These are phyloP conservation scores for Gymnocephalus cernua DNA, from an alignment of 2,113 vertebrate species.

Conservation along the genomic window DNA sequence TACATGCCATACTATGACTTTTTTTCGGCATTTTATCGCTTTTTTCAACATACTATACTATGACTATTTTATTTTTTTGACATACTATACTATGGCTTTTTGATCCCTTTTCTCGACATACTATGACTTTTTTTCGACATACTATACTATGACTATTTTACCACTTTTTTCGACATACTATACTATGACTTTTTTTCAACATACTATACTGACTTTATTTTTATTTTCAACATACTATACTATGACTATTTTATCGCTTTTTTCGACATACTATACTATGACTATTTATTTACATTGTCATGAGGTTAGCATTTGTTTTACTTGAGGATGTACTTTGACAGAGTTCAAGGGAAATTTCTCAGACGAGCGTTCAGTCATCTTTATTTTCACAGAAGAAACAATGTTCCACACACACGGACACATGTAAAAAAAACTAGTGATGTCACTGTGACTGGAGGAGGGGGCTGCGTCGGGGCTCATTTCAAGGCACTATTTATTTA, in stretches of 20 bases:
- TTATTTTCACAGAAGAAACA: constrained; percentile 72
- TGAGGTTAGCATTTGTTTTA: too few species aligned
- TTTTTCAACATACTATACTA: too few species aligned
- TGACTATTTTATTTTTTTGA: neutral
- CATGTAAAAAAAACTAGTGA: constrained; percentile 63
- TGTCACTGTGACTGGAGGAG: constrained; percentile 18
- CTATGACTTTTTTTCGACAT: neutral
- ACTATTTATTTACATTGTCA: too few species aligned
- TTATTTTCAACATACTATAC: too few species aligned
- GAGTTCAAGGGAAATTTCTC: neutral
- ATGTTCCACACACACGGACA: constrained; percentile 66
- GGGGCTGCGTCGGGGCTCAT: constrained; percentile 43
- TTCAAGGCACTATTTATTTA: constrained; percentile 80
- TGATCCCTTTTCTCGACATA: neutral
- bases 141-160: neutral
- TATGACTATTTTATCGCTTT: too few species aligned
- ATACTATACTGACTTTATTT: too few species aligned
- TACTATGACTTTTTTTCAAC: too few species aligned
- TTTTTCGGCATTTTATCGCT: too few species aligned
- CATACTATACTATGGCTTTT: neutral
- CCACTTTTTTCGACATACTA: too few species aligned
- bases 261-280: too few species aligned
- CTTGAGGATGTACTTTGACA: too few species aligned
- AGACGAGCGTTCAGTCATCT: constrained; percentile 21
- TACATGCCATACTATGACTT: too few species aligned